These are phyloP conservation scores for Hydraecia micacea DNA, from an alignment of 2,888 invertebrate species.

Conservation along the genomic window DNA sequence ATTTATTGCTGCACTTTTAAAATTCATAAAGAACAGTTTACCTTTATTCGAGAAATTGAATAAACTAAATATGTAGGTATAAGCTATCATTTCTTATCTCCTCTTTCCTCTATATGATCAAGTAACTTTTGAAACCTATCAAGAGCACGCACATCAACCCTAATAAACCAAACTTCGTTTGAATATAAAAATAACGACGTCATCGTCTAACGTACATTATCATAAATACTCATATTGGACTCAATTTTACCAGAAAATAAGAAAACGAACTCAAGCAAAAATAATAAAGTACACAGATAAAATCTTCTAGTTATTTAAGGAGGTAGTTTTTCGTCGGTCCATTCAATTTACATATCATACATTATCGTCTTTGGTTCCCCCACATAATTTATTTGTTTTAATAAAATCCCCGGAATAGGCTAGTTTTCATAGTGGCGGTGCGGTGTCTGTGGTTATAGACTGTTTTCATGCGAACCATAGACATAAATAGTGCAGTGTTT, in stretches of 20 bases:
- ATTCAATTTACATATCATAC: conserved; percentile 77
- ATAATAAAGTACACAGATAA: conserved; percentile 64
- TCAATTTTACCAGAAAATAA: conserved; percentile 61
- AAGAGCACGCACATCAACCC: conserved; percentile 36
- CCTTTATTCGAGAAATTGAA: background rate
- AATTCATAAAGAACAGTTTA: background rate
- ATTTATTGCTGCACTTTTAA: background rate
- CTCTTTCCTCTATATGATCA: background rate
- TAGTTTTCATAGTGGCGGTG: conserved; percentile 84
- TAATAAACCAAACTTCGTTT: conserved; percentile 43
- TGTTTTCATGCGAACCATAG: conserved; percentile 85
- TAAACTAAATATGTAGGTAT: background rate
- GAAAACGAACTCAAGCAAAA: conserved; percentile 58
- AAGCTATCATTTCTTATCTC: conserved; percentile 14
- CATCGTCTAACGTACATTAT: conserved; percentile 36
- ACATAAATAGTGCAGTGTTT: conserved; percentile 66
- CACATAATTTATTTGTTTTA: conserved; percentile 78
- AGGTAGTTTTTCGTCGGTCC: conserved; percentile 68
- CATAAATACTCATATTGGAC: conserved; percentile 58
- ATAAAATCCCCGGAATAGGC: conserved; percentile 83
- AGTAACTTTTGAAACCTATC: conserved; percentile 25
- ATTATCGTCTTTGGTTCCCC: conserved; percentile 75
- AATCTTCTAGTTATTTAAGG: conserved; percentile 65
- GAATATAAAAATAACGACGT: conserved; percentile 56
- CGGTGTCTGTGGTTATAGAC: conserved; percentile 84